Base-by-base conservation (phyloP, 1,140 invertebrate species). In the Drosophila tsacasi region DNA sequence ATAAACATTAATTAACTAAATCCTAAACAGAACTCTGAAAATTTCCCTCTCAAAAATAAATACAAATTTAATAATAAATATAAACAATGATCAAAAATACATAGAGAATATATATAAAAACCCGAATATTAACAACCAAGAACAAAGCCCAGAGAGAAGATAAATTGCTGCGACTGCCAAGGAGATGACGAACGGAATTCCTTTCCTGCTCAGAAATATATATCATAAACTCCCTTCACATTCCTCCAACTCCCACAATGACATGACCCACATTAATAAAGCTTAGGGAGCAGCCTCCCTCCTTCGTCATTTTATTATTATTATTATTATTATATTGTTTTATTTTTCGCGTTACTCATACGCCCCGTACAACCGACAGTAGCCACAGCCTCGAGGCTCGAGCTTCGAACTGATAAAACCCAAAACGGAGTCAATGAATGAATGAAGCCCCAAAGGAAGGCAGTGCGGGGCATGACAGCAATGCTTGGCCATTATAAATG, bases 401-500 rank as follows among this genome's bases (percentile, higher is more conserved):
- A 63, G 67, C 46, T 23, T 15, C 27, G 3, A 78, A 54, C 69
- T 40, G 65, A 78, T 55, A 58, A 67, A 68, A 27, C 37, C 19
- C 21, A 12, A 55, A 57, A n/a, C 9, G 13, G 17, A 19, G 19
- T 7, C 19, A 77, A 65, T 47, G 67, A 77, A 64, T 47, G 66
- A 79, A 57, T 44, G 21, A 60, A 19, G 35, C 23, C 17, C 61
- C 15, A 12, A 42, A 25, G 23, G 23, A 23, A 32, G 37, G 27
- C 25, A 39, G 32, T n/a, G n/a, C 32, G 69, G 69, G 35, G 32
- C 49, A 40, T 25, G 49, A 54, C 74, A 67, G 44, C 30, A 60
- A 77, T 61, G 64, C 69, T 72, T 67, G 68, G 62, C 52, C 62
- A 89, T 78, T 83, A 87, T 87, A 84, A 87, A 87, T 84, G 84